These are phyloP conservation scores for Netelia virgata DNA, from an alignment of 2,888 invertebrate species.

Conservation along the genomic window DNA sequence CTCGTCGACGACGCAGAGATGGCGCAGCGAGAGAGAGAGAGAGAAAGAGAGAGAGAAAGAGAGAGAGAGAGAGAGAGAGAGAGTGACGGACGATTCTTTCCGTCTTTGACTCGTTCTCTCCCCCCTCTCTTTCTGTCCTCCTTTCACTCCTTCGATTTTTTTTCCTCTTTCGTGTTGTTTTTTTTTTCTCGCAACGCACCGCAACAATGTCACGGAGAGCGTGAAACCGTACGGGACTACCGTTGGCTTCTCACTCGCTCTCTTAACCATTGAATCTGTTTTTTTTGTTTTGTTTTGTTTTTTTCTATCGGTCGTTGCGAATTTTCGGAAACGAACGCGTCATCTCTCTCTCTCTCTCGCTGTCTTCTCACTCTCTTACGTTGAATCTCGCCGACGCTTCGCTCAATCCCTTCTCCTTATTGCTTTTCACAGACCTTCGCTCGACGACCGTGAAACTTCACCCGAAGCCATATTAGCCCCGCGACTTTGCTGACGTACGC, in stretches of 20 bases:
- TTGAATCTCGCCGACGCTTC: background rate
- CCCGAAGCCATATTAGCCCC: slow-evolving; percentile 55
- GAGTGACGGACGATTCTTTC: background rate
- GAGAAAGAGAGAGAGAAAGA: background rate
- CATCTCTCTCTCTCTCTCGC: slow-evolving; percentile 23
- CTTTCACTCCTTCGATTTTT: background rate
- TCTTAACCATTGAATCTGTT: background rate
- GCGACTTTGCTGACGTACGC: slow-evolving; percentile 6
- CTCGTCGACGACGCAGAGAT: background rate
- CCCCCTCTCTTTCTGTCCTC: background rate
- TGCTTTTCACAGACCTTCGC: slow-evolving; percentile 13
- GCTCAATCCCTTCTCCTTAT: background rate
- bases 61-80: background rate
- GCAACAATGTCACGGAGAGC: slow-evolving; percentile 53
- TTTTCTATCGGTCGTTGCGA: slow-evolving; percentile 39
- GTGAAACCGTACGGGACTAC: slow-evolving; percentile 31
- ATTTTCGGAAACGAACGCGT: slow-evolving; percentile 7
- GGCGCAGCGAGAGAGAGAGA: background rate
- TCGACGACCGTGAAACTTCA: slow-evolving; percentile 65
- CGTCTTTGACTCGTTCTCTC: background rate
- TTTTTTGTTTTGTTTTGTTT: slow-evolving; percentile 50
- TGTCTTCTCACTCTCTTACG: background rate
- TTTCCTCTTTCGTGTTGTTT: background rate
- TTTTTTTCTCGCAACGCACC: background rate
- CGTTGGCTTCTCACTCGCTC: slow-evolving; percentile 47